Evolutionary conservation across 2,888 invertebrate genomes (phyloP).

Genomic region (Agonopterix alstromeriana): DNA sequence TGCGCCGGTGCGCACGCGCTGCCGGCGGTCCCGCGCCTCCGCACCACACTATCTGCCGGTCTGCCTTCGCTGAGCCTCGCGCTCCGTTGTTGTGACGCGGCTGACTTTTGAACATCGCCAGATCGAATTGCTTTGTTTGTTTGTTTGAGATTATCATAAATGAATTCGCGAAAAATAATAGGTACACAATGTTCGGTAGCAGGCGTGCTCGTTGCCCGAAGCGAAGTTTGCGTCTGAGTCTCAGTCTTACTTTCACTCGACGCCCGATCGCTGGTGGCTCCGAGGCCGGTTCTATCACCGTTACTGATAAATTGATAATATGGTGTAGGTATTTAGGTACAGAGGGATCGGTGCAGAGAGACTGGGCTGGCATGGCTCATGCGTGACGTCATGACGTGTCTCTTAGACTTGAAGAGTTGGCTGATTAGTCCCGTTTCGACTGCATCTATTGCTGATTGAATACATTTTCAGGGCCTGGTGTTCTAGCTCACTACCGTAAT

Average conservation of each 20-base stretch:
- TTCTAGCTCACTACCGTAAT: too few species aligned
- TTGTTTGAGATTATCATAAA: constrained; percentile 48
- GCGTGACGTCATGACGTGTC: background rate
- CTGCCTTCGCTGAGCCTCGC: constrained; percentile 36
- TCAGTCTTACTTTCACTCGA: constrained; percentile 50
- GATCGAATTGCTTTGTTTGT: constrained; percentile 44
- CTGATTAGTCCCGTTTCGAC: too few species aligned
- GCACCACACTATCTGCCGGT: constrained; percentile 53
- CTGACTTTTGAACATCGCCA: constrained; percentile 29
- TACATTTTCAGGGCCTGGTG: background rate
- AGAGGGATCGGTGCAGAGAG: constrained; percentile 30
- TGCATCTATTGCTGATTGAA: too few species aligned
- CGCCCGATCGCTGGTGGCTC: constrained; percentile 45
- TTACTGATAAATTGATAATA: constrained; percentile 67
- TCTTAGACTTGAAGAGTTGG: too few species aligned
- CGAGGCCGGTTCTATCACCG: constrained; percentile 61
- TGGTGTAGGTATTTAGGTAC: constrained; percentile 32
- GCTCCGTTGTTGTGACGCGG: constrained; percentile 41
- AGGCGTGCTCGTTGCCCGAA: constrained; percentile 51
- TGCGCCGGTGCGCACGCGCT: constrained; percentile 31
- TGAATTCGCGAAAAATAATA: constrained; percentile 28
- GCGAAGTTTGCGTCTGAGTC: constrained; percentile 54
- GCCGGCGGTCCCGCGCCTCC: constrained; percentile 34
- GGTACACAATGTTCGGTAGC: constrained; percentile 19
- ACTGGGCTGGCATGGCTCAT: constrained; percentile 14